Percentiles rank a stretch among this genome's conserved stretches.
Conservation (phyloP, 2,113 vertebrate species). For the Pavo muticus region DNA sequence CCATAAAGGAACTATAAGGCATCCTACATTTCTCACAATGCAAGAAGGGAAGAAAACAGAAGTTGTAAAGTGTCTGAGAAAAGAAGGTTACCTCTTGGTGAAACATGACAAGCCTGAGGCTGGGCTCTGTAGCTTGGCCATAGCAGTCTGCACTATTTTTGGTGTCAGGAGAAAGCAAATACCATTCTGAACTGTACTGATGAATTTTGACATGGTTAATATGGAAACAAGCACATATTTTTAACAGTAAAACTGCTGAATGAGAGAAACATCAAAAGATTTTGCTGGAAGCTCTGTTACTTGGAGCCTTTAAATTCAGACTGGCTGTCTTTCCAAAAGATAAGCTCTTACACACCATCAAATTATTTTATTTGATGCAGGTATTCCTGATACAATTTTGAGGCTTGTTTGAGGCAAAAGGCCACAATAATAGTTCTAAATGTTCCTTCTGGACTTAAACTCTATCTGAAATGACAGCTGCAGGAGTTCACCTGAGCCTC, state of each 20-base stretch:
- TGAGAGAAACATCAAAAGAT: background rate
- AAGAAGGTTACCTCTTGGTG: background rate
- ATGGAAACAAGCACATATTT: background rate
- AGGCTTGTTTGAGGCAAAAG: background rate
- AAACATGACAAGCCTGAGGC: background rate
- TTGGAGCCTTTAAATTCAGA: background rate
- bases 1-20: background rate
- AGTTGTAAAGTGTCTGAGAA: background rate
- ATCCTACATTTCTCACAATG: background rate
- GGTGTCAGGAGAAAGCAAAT: background rate
- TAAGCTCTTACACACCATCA: background rate
- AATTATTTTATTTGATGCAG: background rate
- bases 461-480: background rate
- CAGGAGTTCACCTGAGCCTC: background rate
- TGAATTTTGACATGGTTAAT: background rate
- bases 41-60: background rate
- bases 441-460: background rate
- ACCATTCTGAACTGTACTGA: background rate
- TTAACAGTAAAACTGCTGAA: background rate
- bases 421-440: background rate
- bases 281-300: background rate
- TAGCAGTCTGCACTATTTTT: background rate
- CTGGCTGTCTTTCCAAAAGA: background rate
- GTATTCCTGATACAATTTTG: background rate
- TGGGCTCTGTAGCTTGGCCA: background rate